Evolutionary conservation across 2,888 invertebrate genomes (phyloP), one percentile per base, ranked within the genome.

Genomic region (Thymelicus lineola): DNA sequence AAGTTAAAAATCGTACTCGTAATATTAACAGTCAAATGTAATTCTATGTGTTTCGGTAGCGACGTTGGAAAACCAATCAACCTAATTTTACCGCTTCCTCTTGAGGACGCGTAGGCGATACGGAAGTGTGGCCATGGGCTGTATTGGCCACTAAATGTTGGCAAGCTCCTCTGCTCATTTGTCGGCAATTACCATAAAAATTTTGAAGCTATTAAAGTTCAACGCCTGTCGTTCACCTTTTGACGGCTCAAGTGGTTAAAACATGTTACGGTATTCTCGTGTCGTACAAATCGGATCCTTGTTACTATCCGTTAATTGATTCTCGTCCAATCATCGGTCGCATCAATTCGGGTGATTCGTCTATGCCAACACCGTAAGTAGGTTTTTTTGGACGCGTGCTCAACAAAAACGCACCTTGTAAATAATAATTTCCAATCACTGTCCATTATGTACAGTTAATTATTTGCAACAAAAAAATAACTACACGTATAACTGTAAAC

Each of bases 281-380:
- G 63, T 35, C 67, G 20, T 45, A 55, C 57, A 46, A 68, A 67
- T 53, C 28, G 36, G 46, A 7, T 46, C 46, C 57, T 68, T 46
- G 57, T 62, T 68, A 58, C 58, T 57, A n/a, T 35, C 55, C 28
- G 68, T 62, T 68, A 68, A 68, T 68, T 68, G 68, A 62, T 62
- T 68, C 62, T 36, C n/a, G 57, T 28, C 17, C 36, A 36, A 20
- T 57, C 62, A 38, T 68, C 62, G 14, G 62, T 62, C 57, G 14
- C 45, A 42, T 57, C 55, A 42, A 67, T 61, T 60, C 57, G 45
- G 55, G 55, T 35, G 55, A 55, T 55, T 55, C 55, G 17, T 55
- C 57, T 68, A 53, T 63, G 55, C 28, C 7, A 38, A 10, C 10
- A 55, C 50, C 20, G 67, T 59, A 35, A 36, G 35, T 17, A 20